phyloP scores from a whole-genome alignment of 2,888 invertebrate genomes.

The Volucella zonaria region DNA sequence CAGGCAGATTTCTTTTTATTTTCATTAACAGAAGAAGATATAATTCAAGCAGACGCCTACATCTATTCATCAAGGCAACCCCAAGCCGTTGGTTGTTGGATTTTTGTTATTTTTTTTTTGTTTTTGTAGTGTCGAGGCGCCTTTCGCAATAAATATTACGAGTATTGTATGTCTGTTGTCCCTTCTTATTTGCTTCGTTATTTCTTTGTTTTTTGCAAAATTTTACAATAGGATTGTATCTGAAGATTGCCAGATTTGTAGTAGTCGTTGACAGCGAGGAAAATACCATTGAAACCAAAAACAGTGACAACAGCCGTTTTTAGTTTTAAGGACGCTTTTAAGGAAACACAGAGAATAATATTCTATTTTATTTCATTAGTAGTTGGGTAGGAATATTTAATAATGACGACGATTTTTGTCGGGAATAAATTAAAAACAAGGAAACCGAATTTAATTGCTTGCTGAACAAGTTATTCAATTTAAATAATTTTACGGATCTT shows the following conservation, averaged over 20 bases:
- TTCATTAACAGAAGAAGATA: constrained; percentile 3
- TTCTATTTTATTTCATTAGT: background rate
- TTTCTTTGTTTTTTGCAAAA: constrained; percentile 26
- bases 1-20: constrained; percentile 24
- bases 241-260: background rate
- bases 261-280: no score
- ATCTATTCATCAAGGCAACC: background rate
- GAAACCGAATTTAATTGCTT: background rate
- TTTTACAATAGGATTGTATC: background rate
- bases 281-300: no score
- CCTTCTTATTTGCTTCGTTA: background rate
- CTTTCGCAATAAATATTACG: constrained; percentile 37
- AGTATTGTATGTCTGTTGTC: no score
- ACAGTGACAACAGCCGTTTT: background rate
- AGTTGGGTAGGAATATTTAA: background rate
- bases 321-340: constrained; percentile 25
- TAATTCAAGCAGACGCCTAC: constrained; percentile 42
- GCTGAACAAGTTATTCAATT: constrained; percentile 17
- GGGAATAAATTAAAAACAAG: constrained; percentile 8
- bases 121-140: constrained; percentile 26
- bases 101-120: background rate
- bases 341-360: constrained; percentile 7
- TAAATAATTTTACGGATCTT: constrained; percentile 7
- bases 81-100: constrained; percentile 10
- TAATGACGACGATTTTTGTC: background rate